Evolutionary conservation across 2,797 vertebrate species (phyloP), one percentile per base, ranked within the genome.

Genomic region (Microcaecilia unicolor): DNA sequence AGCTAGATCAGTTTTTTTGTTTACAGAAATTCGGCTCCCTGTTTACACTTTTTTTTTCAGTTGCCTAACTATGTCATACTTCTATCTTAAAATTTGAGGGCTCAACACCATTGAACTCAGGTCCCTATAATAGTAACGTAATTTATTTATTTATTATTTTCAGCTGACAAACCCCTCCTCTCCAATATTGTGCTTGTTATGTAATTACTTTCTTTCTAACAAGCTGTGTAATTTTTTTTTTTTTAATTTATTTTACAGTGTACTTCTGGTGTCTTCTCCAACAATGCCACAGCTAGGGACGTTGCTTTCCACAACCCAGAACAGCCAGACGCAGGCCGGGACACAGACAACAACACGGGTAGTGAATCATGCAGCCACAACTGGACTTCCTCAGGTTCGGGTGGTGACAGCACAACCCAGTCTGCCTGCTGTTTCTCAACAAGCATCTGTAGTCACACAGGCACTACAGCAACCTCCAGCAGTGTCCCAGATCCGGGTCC

Each of bases 191-290:
- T n/a, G n/a, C n/a, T n/a, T n/a, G n/a, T n/a, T n/a, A n/a, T n/a
- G n/a, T n/a, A n/a, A n/a, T n/a, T n/a, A n/a, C n/a, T n/a, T n/a
- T n/a, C n/a, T n/a, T n/a, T n/a, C n/a, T n/a, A n/a, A n/a, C n/a
- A n/a, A n/a, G n/a, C n/a, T n/a, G n/a, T n/a, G n/a, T n/a, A n/a
- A n/a, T n/a, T n/a, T n/a, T n/a, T n/a, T 21, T n/a, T 25, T 28
- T 17, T 10, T 4, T n/a, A n/a, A n/a, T n/a, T n/a, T n/a, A 12
- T 11, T 20, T 13, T 6, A 4, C 63, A 99, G 94, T 3, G 90
- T 99, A 52, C 88, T 99, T 15, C 72, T 99, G 37, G 88, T 98
- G 6, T 92, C 93, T 2, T 88, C 94, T 24, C 91, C 94, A 2
- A 72, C 91, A 6, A 83, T 97, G 80, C 88, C 94, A 1, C 93